Conservation (phyloP, 2,888 invertebrate species). For the Microchrysa polita region DNA sequence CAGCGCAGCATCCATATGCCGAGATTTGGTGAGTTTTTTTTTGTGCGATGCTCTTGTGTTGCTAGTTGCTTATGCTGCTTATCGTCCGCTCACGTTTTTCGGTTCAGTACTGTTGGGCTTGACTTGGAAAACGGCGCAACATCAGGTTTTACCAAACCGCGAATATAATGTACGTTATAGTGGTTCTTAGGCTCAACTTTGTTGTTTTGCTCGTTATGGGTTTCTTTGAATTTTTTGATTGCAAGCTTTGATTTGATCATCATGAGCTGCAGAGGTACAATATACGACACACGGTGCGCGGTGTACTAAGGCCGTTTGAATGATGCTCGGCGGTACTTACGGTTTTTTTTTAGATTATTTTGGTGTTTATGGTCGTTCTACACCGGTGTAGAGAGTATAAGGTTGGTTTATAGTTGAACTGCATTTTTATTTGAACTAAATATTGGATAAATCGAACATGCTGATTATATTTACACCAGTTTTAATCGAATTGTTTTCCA, state of each 20-base stretch:
- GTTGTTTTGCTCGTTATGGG: not conserved
- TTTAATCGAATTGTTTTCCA: too few species aligned
- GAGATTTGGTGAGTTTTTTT: not conserved
- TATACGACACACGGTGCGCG: too few species aligned
- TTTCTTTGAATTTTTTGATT: slow-evolving; percentile 13
- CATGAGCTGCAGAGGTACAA: slow-evolving; percentile 1
- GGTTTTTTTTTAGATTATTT: not conserved
- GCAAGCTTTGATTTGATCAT: slow-evolving; percentile 21
- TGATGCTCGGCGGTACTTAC: slow-evolving; percentile 1
- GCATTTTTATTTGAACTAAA: too few species aligned
- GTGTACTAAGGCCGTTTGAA: slow-evolving; percentile 28
- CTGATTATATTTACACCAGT: too few species aligned
- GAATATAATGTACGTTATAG: too few species aligned
- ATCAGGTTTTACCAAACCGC: slow-evolving; percentile 3
- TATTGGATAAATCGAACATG: too few species aligned
- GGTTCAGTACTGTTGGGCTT: slow-evolving; percentile 19
- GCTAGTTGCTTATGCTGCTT: not conserved
- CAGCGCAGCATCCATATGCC: slow-evolving; percentile 7
- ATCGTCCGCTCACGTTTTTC: slow-evolving; percentile 17
- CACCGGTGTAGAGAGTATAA: too few species aligned
- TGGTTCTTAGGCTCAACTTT: too few species aligned
- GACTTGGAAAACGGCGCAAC: not conserved
- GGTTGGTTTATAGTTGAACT: too few species aligned
- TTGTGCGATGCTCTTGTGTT: not conserved
- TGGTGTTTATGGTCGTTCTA: too few species aligned